A percentile compares a stretch with the other conserved stretches of the same genome.
Evolutionary conservation across 2,888 invertebrate species (phyloP).

Genomic region (Oxycera nigricornis): DNA sequence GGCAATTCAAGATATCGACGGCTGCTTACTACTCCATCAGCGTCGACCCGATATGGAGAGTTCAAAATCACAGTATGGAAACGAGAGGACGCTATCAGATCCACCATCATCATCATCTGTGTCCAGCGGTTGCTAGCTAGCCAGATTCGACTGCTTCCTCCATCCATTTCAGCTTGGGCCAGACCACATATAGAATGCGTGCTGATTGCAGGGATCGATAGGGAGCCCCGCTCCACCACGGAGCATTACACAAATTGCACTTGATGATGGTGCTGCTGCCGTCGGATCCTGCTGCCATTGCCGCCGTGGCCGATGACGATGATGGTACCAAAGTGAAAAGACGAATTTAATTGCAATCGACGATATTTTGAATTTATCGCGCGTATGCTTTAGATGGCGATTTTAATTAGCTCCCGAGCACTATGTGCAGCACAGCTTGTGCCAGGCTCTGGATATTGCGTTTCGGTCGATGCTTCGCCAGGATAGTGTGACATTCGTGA

Average conservation of each 20-base stretch:
- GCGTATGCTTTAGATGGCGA: slow-evolving; percentile 39
- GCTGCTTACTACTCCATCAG: not conserved
- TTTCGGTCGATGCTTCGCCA: not conserved
- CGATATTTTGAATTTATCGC: slow-evolving; percentile 41
- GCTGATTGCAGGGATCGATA: slow-evolving; percentile 25
- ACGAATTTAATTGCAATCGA: slow-evolving; percentile 41
- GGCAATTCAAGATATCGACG: not conserved
- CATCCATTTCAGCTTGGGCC: not conserved
- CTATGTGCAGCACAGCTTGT: not conserved
- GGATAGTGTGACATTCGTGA: slow-evolving; percentile 34
- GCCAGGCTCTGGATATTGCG: slow-evolving; percentile 1
- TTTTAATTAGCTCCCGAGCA: slow-evolving; percentile 35
- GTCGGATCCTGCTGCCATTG: not conserved
- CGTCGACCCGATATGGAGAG: slow-evolving; percentile 11
- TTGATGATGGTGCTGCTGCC: slow-evolving; percentile 31
- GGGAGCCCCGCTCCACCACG: slow-evolving; percentile 17
- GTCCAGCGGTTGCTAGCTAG: slow-evolving; percentile 12
- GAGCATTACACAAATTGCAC: slow-evolving; percentile 35
- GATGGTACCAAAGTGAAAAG: slow-evolving; percentile 40
- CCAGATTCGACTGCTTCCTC: slow-evolving; percentile 12
- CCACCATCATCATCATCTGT: slow-evolving; percentile 24
- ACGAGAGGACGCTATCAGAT: slow-evolving; percentile 26
- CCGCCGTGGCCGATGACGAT: slow-evolving; percentile 18
- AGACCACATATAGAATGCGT: slow-evolving; percentile 15
- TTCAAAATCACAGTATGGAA: slow-evolving; percentile 15